Evolutionary conservation across 2,888 invertebrate genomes (phyloP), one percentile per base, ranked within the genome.

Genomic region (Furcula furcula): DNA sequence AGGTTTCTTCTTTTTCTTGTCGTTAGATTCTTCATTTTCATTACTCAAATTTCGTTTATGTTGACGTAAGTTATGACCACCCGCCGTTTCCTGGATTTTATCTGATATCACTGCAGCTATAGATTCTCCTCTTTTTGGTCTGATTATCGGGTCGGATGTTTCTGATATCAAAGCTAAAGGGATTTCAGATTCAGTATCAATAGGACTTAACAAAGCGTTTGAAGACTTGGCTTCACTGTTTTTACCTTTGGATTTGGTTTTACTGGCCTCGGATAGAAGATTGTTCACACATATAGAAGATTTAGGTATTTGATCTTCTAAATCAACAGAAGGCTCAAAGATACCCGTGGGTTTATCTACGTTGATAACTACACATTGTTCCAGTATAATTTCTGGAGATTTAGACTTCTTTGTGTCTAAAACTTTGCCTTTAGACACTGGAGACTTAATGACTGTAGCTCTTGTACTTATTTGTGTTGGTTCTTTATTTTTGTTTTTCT

Each of bases 261-360:
- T 90, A 45, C 78, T 81, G 0, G 76, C 69, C 5, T 91, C 90
- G 6, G 51, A 46, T 42, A 73, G 47, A 30, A 67, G 48, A 49
- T 70, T 81, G 36, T 54, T 79, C 2, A 91, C 80, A 37, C 87
- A 89, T 29, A 92, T 87, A 26, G 91, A 91, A 2, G 90, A 83
- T 36, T 90, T 86, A 0, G 91, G 92, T 58, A 92, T 92, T 77
- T 92, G 92, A 46, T 92, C 90, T 78, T 93, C 93, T 39, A 93
- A 76, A 70, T 93, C 93, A 16, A 92, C 78, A 1, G 93, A 92
- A 0, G 93, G 91, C 63, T 93, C 92, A 69, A 94, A 94, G 56
- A 93, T 91, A 4, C 93, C 93, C 0, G 93, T 93, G 0, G 93
- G 93, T 48, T 83, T 83, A 51, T 89, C 89, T 3, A 84, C 76